Evolutionary conservation across 2,113 vertebrate genomes (phyloP), one percentile per base, ranked within the genome.

Genomic region (Chionis minor): DNA sequence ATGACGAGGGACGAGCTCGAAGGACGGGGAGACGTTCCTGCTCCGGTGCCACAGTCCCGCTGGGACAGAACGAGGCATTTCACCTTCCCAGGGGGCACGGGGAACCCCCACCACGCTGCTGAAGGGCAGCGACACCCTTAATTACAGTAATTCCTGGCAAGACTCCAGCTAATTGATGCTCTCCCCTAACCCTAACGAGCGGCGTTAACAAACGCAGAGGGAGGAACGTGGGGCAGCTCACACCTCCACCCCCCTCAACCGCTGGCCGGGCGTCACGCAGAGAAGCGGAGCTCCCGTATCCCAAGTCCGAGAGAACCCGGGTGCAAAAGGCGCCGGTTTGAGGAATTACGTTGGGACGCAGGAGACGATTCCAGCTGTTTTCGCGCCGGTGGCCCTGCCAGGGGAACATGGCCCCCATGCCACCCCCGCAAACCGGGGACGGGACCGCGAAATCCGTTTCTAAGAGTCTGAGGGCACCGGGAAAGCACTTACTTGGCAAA

Each of bases 401-500:
- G 55, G 55, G 66, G 6, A 7, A 45, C 8, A 8, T 3, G 6
- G 38, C 65, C 85, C 55, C 0, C 30, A 1, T 0, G 20, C 20
- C 72, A 12, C 54, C 54, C 6, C 44, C 6, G 9, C 24, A 15
- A 40, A 6, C 35, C 8, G 51, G 87, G 62, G 54, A 5, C 26
- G 6, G 61, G 61, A 27, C 24, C 47, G 2, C 0, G 9, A 47
- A 10, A 44, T 44, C 10, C 58, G 0, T 9, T 21, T 7, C 3
- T 2, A 10, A 8, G 23, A 15, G 8, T 5, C 2, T 3, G 42
- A 28, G 63, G 79, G 45, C 49, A 2, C 5, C 0, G 2, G 28
- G 1, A 1, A 45, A 19, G 14, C 2, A 98, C 99, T 67, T 98
- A 99, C 99, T 99, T 99, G 93, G 99, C 99, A 61, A 99, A 99